Evolutionary conservation across 2,888 invertebrate species (phyloP).

Genomic region (Toxonevra muliebris): DNA sequence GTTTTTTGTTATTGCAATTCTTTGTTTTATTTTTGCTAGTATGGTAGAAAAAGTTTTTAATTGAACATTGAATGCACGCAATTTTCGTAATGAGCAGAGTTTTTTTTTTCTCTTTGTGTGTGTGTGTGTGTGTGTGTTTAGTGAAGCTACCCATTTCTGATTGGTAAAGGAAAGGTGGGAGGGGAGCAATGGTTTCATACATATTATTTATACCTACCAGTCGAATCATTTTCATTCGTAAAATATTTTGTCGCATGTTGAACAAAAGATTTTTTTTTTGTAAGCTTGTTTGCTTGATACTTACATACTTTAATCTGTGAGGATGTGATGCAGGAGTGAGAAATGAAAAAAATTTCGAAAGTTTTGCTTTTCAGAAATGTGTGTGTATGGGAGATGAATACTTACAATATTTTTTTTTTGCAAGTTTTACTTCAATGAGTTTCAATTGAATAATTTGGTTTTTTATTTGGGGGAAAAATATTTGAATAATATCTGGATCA

Average conservation of each 20-base stretch:
- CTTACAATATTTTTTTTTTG: too few relatives aligned
- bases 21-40: slow-evolving; percentile 9
- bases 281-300: too few relatives aligned
- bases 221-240: slow-evolving; percentile 2
- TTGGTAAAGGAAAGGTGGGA: neutral
- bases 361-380: too few relatives aligned
- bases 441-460: too few relatives aligned
- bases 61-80: slow-evolving; percentile 50
- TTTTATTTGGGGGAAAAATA: too few relatives aligned
- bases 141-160: neutral
- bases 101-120: slow-evolving; percentile 27
- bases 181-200: neutral
- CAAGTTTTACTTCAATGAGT: too few relatives aligned
- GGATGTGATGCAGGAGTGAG: too few relatives aligned
- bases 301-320: too few relatives aligned
- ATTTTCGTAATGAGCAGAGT: slow-evolving; percentile 48
- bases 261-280: neutral
- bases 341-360: too few relatives aligned
- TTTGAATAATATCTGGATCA: too few relatives aligned
- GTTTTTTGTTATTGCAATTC: slow-evolving; percentile 3
- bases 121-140: neutral
- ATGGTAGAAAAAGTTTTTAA: slow-evolving; percentile 48
- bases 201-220: slow-evolving; percentile 1
- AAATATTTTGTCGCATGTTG: neutral
- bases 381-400: too few relatives aligned